Base-by-base conservation (phyloP, 2,113 vertebrate genomes). In the Hippocampus comes region DNA sequence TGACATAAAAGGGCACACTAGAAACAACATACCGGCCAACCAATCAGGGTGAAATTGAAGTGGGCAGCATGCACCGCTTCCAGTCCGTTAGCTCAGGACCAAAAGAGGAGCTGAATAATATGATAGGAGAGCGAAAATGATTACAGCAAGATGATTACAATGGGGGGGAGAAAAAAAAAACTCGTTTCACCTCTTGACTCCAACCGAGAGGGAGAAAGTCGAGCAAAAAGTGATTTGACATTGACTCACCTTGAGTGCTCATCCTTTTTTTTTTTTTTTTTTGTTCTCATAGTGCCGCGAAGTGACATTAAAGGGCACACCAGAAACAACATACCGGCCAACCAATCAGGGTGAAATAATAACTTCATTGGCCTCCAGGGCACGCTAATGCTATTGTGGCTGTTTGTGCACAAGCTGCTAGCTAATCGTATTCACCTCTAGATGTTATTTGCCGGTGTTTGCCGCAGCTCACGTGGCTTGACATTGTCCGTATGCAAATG, bases 181-280 rank as follows among this genome's bases (percentile, higher is more conserved):
- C 15, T 51, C 1, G 48, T 51, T 51, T 17, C 48, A 53, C 20
- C 20, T 59, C 25, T 27, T 30, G 25, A 60, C 12, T 61, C 15
- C 7, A 61, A 27, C 38, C 55, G 68, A 57, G 23, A 34, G 34
- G 1, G 34, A 76, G 70, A 75, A 64, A 64, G 63, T 43, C 23
- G 6, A 74, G 78, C 81, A 79, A 85, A 82, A 83, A 77, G 74
- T 70, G 76, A 83, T 84, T 84, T 82, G 79, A 84, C 86, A 77
- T 86, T 86, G 81, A 53, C 61, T 85, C 72, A 86, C 85, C 85
- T 84, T 84, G 42, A 46, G 5, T 66, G 42, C 42, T 18, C 11
- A 15, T 65, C n/a, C 5, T 46, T 65, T 65, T 64, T 34, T 34
- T 5, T 34, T 34, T 34, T 5, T 34, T 34, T 30, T 2, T 5